Evolutionary conservation across 64 coral and sea anemone species (phyloP).

Genomic region (Stichodactyla mertensii): DNA sequence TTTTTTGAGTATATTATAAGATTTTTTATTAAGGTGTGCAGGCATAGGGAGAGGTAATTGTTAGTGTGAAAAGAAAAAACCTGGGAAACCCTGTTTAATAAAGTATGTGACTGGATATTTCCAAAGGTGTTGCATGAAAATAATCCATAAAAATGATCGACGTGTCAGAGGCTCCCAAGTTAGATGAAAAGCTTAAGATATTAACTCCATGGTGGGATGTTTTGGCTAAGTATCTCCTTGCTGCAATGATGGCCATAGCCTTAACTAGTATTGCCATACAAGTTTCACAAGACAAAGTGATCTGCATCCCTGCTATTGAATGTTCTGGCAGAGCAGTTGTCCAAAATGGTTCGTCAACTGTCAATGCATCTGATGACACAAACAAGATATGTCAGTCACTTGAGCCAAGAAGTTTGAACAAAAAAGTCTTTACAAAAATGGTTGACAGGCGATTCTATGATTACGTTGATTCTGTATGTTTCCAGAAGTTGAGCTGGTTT

Average conservation of each 20-base stretch:
- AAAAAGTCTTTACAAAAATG: slow-evolving; percentile 1
- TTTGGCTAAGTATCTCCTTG: not conserved
- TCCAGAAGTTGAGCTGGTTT: not conserved
- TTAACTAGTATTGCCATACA: not conserved
- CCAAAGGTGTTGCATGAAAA: not conserved
- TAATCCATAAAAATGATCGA: slow-evolving; percentile 1
- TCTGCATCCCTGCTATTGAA: slow-evolving; percentile 26
- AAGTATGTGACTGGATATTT: not conserved
- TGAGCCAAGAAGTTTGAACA: not conserved
- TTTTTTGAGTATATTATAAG: too few relatives aligned
- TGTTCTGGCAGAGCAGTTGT: not conserved
- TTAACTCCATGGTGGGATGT: slow-evolving; percentile 38
- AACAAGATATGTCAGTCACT: not conserved
- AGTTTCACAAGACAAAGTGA: slow-evolving; percentile 2
- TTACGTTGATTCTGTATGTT: slow-evolving; percentile 20
- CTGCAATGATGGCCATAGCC: slow-evolving; percentile 9
- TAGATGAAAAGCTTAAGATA: not conserved
- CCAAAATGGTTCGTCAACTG: not conserved
- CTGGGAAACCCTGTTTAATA: too few relatives aligned
- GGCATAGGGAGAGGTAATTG: too few relatives aligned
- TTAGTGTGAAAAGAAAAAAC: too few relatives aligned
- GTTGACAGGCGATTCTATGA: slow-evolving; percentile 20
- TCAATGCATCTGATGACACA: not conserved
- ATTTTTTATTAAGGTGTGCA: too few relatives aligned
- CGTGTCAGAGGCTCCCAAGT: not conserved